Evolutionary conservation across 2,113 vertebrate species (phyloP), one percentile per base, ranked within the genome.

Genomic region (Pedionomus torquatus): DNA sequence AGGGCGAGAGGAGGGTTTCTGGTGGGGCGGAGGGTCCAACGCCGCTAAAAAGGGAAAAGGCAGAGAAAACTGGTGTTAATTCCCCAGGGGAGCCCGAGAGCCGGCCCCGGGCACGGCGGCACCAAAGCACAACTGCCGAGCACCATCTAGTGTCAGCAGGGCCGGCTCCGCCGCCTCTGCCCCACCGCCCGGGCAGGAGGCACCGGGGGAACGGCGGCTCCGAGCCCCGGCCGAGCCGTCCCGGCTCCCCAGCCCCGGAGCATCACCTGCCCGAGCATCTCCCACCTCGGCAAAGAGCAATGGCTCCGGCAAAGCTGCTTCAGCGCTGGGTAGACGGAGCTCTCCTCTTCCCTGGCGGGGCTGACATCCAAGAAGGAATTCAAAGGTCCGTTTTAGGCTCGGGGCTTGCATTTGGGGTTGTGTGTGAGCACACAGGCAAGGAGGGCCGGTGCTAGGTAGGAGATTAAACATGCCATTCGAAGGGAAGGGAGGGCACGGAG

Each of bases 111-210:
- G 61, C 61, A 5, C 1, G 5, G 66, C 48, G 7, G 28, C 41
- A 11, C 49, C 72, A 14, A 21, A 83, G 87, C 48, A 9, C 68
- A 69, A 83, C 61, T 19, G 66, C 87, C 57, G 90, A 83, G 93
- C 93, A 85, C 97, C 97, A 97, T 65, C 97, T 98, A 95, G 97
- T 20, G 97, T 90, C 76, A 4, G 91, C 31, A 2, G 58, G 51
- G 21, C 49, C 37, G n/a, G 51, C 52, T n/a, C 71, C 19, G 60
- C 49, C 58, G 28, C 46, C 65, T 6, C 44, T 69, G 71, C 35
- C 87, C 66, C 46, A 20, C 63, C 39, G 61, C 16, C 37, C 9
- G 30, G 54, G 43, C 37, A 2, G 37, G 20, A 7, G 52, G 33
- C 35, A 2, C 4, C 39, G 17, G 25, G 2, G 25, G 13, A 25